Evolutionary conservation across 1,140 invertebrate genomes (phyloP), one percentile per base, ranked within the genome.

Genomic region (Caerostris darwini): DNA sequence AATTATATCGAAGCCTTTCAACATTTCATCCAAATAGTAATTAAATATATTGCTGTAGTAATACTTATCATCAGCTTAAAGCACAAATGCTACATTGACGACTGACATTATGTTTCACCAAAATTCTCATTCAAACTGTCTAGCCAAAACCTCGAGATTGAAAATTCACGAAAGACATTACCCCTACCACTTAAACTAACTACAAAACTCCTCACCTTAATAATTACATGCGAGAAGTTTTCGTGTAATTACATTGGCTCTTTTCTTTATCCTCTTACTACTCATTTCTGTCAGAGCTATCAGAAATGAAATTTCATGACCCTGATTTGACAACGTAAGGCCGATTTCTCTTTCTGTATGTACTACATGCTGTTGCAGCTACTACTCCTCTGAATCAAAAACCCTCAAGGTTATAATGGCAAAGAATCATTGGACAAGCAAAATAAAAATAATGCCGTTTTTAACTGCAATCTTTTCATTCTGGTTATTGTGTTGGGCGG

Each of bases 201-300:
- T 57, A 57, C 82, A 83, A 83, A 83, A 83, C 19, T 54, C 82
- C 82, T 83, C 82, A 56, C 56, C 82, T 83, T 58, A n/a, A 19
- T 58, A 58, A 58, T 83, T 58, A 83, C 82, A 83, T 56, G 17
- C 82, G 71, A 83, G 34, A 34, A 34, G 17, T 83, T 58, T 34
- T 58, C 54, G 17, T 57, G 54, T 83, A 83, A 83, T 83, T 83
- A 83, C 82, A 57, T 34, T 83, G 10, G 8, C 12, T 77, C 53
- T 77, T 58, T 83, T 14, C 5, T 57, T 83, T 54, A 57, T 83
- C 54, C 12, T 54, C 56, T n/a, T 83, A 12, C 34, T 34, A 34
- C 34, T 34, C 34, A 34, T 34, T 87, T 50, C 85, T 87, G 85
- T 87, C 85, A 87, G 10, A 64, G 85, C 85, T 64, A 64, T 87